Percentiles rank a stretch among this genome's conserved stretches.
Conservation (phyloP, 2,888 invertebrate genomes). For the Galeruca laticollis region DNA sequence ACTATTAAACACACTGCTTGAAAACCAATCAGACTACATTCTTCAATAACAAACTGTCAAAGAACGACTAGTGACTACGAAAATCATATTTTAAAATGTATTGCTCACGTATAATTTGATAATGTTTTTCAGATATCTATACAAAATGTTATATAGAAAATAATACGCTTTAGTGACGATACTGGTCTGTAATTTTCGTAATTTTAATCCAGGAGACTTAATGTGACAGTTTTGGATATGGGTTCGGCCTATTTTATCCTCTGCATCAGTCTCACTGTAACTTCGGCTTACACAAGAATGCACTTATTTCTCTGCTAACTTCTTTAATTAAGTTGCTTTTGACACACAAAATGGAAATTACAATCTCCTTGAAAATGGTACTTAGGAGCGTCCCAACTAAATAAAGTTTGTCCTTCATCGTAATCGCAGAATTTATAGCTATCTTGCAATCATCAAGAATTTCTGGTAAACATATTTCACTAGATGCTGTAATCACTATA, state of each 20-base stretch:
- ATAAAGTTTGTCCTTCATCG: neutral
- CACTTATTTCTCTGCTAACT: conserved; percentile 65
- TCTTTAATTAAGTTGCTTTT: conserved; percentile 66
- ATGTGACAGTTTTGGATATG: conserved; percentile 59
- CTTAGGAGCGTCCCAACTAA: conserved; percentile 35
- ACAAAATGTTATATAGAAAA: too few species aligned
- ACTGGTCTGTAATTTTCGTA: conserved; percentile 33
- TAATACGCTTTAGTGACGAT: neutral
- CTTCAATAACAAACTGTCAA: too few species aligned
- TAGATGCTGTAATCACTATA: too few species aligned
- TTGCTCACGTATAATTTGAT: too few species aligned
- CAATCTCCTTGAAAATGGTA: conserved; percentile 60
- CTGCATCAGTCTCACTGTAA: conserved; percentile 59
- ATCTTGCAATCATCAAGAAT: too few species aligned
- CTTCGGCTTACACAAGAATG: conserved; percentile 65
- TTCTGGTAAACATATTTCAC: too few species aligned
- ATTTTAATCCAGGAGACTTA: conserved; percentile 52
- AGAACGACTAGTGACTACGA: too few species aligned
- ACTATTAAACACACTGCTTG: too few species aligned
- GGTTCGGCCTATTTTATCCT: conserved; percentile 54
- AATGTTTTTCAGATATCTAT: too few species aligned
- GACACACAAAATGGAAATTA: conserved; percentile 64
- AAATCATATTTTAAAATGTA: too few species aligned
- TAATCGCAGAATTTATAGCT: neutral
- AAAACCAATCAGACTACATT: too few species aligned